These are phyloP conservation scores for Eristalis pertinax DNA, from an alignment of 2,888 invertebrate species.

Conservation along the genomic window DNA sequence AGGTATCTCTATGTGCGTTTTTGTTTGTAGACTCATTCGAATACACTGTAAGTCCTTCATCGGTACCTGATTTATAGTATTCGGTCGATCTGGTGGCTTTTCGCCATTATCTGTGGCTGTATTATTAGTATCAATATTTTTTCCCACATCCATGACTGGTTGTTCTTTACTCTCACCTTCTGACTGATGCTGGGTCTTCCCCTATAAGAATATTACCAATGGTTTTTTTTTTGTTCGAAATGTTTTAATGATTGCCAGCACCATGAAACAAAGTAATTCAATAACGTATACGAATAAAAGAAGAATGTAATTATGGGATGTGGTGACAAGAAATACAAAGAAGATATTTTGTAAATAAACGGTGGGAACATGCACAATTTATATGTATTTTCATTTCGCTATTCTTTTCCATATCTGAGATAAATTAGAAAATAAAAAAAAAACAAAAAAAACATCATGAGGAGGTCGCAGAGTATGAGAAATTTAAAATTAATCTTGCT, in stretches of 20 bases:
- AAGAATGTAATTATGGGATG: conserved; percentile 20
- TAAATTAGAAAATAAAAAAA: not conserved
- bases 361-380: conserved; percentile 14
- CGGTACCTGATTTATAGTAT: conserved; percentile 73
- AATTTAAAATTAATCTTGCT: not conserved
- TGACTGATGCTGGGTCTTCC: conserved; percentile 73
- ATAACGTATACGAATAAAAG: conserved; percentile 13
- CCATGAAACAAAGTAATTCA: conserved; percentile 46
- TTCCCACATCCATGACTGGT: conserved; percentile 65
- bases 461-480: not conserved
- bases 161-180: conserved; percentile 73
- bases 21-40: conserved; percentile 26
- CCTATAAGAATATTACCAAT: conserved; percentile 73
- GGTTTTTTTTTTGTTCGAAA: conserved; percentile 43
- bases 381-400: conserved; percentile 2
- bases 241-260: conserved; percentile 49
- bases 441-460: not conserved
- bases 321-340: conserved; percentile 9
- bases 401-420: not conserved
- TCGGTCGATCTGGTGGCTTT: conserved; percentile 61
- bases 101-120: conserved; percentile 62
- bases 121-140: conserved; percentile 57
- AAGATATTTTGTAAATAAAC: not conserved
- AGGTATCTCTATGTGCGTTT: conserved; percentile 35
- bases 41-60: conserved; percentile 59